These are phyloP conservation scores for Odocoileus hemionus DNA, from an alignment of 2,113 vertebrate genomes.

Conservation along the genomic window DNA sequence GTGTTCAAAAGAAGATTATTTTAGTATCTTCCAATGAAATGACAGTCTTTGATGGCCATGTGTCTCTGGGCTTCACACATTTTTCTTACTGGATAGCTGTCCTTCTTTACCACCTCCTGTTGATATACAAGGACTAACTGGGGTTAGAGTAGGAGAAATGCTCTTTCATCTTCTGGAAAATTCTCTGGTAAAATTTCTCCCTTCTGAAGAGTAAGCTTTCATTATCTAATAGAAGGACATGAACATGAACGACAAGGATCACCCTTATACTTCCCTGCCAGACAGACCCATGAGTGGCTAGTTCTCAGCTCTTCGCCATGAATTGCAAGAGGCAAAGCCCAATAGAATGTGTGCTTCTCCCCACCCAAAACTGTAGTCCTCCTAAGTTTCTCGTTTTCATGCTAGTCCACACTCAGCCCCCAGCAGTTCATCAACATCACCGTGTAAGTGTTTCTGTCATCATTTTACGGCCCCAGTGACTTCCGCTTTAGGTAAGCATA, in stretches of 20 bases:
- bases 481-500: neutral
- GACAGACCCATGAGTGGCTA: rapidly evolving
- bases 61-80: neutral
- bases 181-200: neutral
- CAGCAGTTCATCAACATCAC: neutral
- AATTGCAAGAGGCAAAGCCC: neutral
- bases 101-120: neutral
- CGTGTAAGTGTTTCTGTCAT: neutral
- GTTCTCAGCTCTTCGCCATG: neutral
- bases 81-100: neutral
- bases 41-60: neutral
- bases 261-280: neutral
- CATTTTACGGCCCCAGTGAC: neutral
- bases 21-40: neutral
- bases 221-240: neutral
- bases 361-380: neutral
- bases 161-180: neutral
- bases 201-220: neutral
- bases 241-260: neutral
- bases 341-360: neutral
- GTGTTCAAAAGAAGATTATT: neutral
- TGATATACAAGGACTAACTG: neutral
- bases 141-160: neutral
- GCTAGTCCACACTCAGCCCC: neutral
- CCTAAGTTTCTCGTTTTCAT: neutral